phyloP scores from a whole-genome alignment of 64 coral and sea anemone species.

The Platygyra sinensis region DNA sequence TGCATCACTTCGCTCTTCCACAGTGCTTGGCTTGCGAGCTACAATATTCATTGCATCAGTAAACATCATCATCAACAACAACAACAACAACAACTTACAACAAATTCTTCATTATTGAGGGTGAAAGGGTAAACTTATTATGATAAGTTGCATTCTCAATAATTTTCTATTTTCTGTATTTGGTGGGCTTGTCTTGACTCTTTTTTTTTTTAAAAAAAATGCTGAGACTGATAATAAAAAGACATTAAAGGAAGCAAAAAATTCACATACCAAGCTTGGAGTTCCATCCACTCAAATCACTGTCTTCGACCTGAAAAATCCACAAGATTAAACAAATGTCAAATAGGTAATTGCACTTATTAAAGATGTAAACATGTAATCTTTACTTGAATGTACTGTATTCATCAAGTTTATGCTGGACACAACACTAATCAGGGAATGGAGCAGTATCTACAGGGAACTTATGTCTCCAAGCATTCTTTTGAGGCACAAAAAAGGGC shows the following conservation, averaged over 20 bases:
- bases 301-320: slow-evolving; percentile 17
- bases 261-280: slow-evolving; percentile 38
- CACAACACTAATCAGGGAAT: slow-evolving; percentile 77
- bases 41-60: background rate
- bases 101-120: background rate
- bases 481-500: slow-evolving; percentile 89
- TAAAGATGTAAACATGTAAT: background rate
- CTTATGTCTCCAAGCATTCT: slow-evolving; percentile 66
- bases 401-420: slow-evolving; percentile 54
- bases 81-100: too few species aligned
- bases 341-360: background rate
- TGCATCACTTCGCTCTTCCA: slow-evolving; percentile 96
- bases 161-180: too few species aligned
- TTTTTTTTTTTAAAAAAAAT: too few species aligned
- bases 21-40: slow-evolving; percentile 89
- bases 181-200: too few species aligned
- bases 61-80: background rate
- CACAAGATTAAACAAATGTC: background rate
- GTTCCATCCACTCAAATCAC: slow-evolving; percentile 25
- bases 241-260: background rate
- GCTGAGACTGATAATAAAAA: too few species aligned
- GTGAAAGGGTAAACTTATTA: too few species aligned
- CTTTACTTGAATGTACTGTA: too few species aligned
- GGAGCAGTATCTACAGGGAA: slow-evolving; percentile 81
- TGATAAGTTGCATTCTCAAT: too few species aligned